Conservation (phyloP, 30 jellyfish, hydroid and myxozoan genomes). For the Turritopsis rubra region DNA sequence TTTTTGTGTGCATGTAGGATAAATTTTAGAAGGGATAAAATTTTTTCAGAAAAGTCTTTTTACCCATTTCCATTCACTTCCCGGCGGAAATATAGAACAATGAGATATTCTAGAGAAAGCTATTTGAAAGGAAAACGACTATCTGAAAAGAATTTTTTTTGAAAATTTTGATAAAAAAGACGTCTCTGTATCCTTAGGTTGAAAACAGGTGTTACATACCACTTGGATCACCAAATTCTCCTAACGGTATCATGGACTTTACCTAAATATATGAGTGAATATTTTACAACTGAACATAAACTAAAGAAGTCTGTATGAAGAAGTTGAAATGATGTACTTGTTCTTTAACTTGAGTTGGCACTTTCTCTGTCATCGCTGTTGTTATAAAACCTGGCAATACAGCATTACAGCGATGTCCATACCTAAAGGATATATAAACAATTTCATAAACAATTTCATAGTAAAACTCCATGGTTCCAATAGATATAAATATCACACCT, state of each 20-base stretch:
- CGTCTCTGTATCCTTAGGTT: neutral
- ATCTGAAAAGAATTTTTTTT: too few relatives aligned
- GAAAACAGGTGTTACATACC: neutral
- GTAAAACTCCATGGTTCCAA: too few relatives aligned
- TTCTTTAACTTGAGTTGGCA: slow-evolving; percentile 26
- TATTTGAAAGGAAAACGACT: too few relatives aligned
- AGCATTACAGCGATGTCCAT: slow-evolving; percentile 38
- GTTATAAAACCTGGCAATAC: slow-evolving; percentile 41
- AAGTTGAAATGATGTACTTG: neutral
- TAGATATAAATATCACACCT: too few relatives aligned
- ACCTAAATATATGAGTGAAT: neutral
- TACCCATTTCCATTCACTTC: too few relatives aligned
- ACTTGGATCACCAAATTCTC: slow-evolving; percentile 32
- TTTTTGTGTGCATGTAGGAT: too few relatives aligned
- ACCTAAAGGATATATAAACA: slow-evolving; percentile 15
- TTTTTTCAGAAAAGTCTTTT: too few relatives aligned
- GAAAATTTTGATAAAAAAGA: too few relatives aligned
- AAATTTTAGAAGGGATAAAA: too few relatives aligned
- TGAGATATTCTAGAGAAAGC: too few relatives aligned
- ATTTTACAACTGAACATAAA: neutral
- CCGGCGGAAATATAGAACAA: too few relatives aligned
- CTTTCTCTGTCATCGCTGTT: slow-evolving; percentile 40
- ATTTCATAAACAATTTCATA: too few relatives aligned
- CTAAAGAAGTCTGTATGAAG: neutral
- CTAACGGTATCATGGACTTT: slow-evolving; percentile 30